Evolutionary conservation across 2,113 vertebrate species (phyloP), one percentile per base, ranked within the genome.

Genomic region (Vulpes ferrilata): DNA sequence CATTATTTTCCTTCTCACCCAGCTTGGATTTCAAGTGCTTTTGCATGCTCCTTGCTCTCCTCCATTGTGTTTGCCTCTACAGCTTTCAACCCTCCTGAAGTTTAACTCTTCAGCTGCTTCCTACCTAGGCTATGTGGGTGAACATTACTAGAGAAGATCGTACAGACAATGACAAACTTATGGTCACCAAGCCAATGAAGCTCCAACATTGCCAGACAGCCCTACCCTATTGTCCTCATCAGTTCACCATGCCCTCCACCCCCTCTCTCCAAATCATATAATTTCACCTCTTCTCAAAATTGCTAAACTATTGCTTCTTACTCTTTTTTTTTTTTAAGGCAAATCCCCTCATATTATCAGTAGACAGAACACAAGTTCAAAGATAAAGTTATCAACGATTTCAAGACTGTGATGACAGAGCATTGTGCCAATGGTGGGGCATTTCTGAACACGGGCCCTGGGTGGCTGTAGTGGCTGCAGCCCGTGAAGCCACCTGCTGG

Each of bases 281-380:
- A 59, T 74, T 87, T 84, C 4, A 84, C 16, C 22, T 80, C 48
- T 85, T 83, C n/a, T 82, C 90, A 86, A 87, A 97, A 87, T 62
- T 62, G 30, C 19, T 11, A 73, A 83, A 59, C 9, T 8, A n/a
- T 3, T 55, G 43, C 30, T 20, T 65, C 5, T 65, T 67, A 67
- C 2, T 51, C 4, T 5, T 78, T 76, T 27, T 78, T 35, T 35
- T 96, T 84, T 5, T 53, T 7, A 76, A 88, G 69, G 17, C 3
- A 76, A 81, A 82, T 20, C 3, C 32, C 4, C 23, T 48, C 25
- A 19, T 13, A 17, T 30, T 25, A 67, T 48, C 35, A 88, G 15
- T 15, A 62, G 15, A 62, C 5, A 76, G 69, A 85, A 86, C 16
- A 67, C 1, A 82, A 48, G 8, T 69, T 86, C 32, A 38, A 89